Evolutionary conservation across 1,140 invertebrate genomes (phyloP).

Genomic region (Harpegnathos saltator): DNA sequence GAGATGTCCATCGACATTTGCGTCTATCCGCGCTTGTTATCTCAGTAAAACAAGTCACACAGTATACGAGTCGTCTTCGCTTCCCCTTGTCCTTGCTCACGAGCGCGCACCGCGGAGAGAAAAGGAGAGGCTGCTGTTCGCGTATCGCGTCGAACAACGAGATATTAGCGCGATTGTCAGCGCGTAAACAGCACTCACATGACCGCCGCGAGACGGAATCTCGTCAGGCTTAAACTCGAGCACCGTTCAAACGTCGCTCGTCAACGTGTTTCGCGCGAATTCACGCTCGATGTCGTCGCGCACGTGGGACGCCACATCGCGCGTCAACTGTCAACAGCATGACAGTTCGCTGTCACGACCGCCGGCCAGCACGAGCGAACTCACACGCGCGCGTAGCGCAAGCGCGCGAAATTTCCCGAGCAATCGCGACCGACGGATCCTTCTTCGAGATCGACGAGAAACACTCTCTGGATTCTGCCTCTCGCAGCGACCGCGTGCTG

Average conservation of each 20-base stretch:
- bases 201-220: neutral
- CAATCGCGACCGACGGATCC: neutral
- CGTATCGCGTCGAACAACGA: neutral
- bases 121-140: neutral
- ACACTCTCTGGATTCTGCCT: neutral
- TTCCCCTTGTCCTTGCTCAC: neutral
- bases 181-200: neutral
- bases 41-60: neutral
- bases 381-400: too few relatives aligned
- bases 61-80: neutral
- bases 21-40: too few relatives aligned
- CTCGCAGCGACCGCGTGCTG: conserved; percentile 3
- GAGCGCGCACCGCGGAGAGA: neutral
- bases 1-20: neutral
- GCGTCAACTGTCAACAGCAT: neutral
- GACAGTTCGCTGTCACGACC: neutral
- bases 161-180: neutral
- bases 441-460: too few relatives aligned
- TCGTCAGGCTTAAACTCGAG: neutral
- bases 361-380: too few relatives aligned
- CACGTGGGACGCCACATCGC: neutral
- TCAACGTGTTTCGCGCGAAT: neutral
- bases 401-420: too few relatives aligned
- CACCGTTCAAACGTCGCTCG: neutral
- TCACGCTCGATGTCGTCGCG: neutral